Conservation (phyloP, 2,888 invertebrate species). For the Tetragonisca angustula region DNA sequence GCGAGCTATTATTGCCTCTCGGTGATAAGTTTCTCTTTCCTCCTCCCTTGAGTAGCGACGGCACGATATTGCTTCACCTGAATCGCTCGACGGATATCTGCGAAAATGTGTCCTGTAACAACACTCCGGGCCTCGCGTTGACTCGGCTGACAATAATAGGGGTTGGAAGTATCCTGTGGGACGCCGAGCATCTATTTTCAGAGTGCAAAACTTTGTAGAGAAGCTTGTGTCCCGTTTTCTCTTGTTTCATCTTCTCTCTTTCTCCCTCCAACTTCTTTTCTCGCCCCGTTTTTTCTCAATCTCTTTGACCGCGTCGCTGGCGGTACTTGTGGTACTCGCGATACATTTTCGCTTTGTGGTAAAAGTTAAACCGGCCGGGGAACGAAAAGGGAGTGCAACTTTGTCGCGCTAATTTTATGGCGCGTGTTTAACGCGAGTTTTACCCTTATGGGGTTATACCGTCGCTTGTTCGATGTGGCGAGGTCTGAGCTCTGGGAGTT, state of each 20-base stretch:
- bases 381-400: background rate
- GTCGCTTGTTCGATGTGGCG: background rate
- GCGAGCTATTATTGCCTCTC: constrained; percentile 53
- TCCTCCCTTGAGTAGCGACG: background rate
- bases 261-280: background rate
- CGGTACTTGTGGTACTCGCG: background rate
- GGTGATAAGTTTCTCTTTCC: constrained; percentile 48
- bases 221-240: constrained; percentile 35
- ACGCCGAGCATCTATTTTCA: constrained; percentile 63
- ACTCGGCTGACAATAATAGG: constrained; percentile 59
- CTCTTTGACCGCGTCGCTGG: constrained; percentile 14
- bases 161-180: constrained; percentile 57
- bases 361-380: background rate
- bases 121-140: constrained; percentile 45
- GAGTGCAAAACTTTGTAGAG: constrained; percentile 65
- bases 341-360: constrained; percentile 5
- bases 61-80: constrained; percentile 48
- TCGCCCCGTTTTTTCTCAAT: background rate
- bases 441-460: constrained; percentile 10
- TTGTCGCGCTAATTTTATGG: constrained; percentile 18
- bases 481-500: constrained; percentile 11
- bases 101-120: constrained; percentile 57
- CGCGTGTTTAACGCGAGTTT: constrained; percentile 25
- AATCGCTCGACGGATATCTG: constrained; percentile 23
- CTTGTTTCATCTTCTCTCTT: background rate